Evolutionary conservation across 1,140 invertebrate species (phyloP).

Genomic region (Zaprionus africanus): DNA sequence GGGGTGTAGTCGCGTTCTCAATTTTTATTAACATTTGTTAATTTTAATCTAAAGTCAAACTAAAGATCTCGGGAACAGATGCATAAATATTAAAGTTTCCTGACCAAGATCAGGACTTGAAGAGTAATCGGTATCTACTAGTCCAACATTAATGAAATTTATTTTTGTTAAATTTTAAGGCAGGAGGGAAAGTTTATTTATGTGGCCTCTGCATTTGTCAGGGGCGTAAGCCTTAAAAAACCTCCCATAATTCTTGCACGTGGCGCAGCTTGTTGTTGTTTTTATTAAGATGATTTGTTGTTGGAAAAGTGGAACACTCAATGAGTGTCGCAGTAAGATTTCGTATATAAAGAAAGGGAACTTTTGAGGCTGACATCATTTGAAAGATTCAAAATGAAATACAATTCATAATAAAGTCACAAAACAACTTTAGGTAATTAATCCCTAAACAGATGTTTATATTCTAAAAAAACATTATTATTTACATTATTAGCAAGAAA

Average conservation of each 20-base stretch:
- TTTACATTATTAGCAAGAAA: background rate
- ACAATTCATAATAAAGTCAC: background rate
- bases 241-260: conserved; percentile 38
- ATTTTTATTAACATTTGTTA: background rate
- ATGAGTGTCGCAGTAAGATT: background rate
- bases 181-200: conserved; percentile 62
- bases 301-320: conserved; percentile 11
- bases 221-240: conserved; percentile 21
- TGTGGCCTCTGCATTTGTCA: conserved; percentile 25
- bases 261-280: conserved; percentile 20
- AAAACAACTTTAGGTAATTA: background rate
- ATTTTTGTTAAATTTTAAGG: background rate
- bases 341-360: background rate
- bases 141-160: background rate
- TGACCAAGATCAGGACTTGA: background rate
- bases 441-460: too few relatives aligned
- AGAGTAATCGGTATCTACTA: background rate
- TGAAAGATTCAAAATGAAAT: background rate
- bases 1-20: background rate
- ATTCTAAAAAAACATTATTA: background rate
- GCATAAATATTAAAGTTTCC: too few relatives aligned
- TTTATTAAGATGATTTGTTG: conserved; percentile 12
- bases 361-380: background rate
- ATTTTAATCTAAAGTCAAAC: too few relatives aligned
- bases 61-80: too few relatives aligned